Evolutionary conservation across 2,797 vertebrate species (phyloP), one percentile per base, ranked within the genome.

Genomic region (Limosa lapponica): DNA sequence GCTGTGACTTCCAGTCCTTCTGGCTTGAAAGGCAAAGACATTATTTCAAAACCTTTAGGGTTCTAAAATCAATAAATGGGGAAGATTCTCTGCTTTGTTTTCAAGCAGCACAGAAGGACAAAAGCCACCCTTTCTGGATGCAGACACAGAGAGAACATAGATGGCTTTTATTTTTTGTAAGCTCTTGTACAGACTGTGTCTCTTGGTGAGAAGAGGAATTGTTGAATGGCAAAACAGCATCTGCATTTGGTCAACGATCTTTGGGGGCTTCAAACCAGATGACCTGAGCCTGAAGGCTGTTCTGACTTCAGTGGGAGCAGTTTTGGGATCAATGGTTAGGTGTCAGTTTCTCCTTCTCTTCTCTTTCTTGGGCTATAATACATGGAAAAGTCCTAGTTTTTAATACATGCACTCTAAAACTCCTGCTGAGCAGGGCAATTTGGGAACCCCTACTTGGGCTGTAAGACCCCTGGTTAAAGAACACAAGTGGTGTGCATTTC

Each of bases 11-110:
- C 62, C 23, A 75, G 4, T 30, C 32, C 30, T 58, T 87, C 49
- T 2, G 5, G 13, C 43, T 66, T 70, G 51, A 92, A 87, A 66
- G 37, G 27, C 36, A 51, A 81, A 82, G 16, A n/a, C 19, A 16
- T 74, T 86, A 39, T 87, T 89, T 92, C 23, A 52, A 82, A 89
- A 70, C 64, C 7, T 70, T 66, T 51, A 34, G 58, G 32, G 28
- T 49, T 78, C 39, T 89, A 36, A 62, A 77, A 85, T 78, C 74
- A 57, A 28, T 87, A 78, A 66, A 17, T 57, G 22, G 17, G 48
- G 51, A 85, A 91, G 25, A 57, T 19, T 58, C 17, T 59, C 11
- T 24, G 13, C 27, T 86, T 93, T 71, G 15, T 41, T 82, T 95
- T 62, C 0, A 1, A 79, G n/a, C 25, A 51, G 34, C 27, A 55